Conservation (phyloP, 1,140 invertebrate species). For the Eubasilissa regina region DNA sequence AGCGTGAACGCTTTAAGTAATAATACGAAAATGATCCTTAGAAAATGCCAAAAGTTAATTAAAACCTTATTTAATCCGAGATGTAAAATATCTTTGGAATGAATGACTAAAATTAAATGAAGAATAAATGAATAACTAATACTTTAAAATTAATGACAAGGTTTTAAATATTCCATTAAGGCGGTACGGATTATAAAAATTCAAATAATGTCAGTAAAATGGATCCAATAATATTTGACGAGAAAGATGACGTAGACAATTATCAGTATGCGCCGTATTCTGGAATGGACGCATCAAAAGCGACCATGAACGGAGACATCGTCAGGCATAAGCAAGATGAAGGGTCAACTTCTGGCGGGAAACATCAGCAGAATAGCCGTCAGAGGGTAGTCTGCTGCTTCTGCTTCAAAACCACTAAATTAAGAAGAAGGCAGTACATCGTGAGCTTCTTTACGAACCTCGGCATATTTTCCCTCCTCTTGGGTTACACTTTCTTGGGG, state of each 20-base stretch:
- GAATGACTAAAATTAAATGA: background rate
- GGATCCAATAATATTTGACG: slow-evolving; percentile 51
- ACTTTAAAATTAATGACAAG: background rate
- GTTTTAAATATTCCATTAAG: background rate
- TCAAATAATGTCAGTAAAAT: slow-evolving; percentile 47
- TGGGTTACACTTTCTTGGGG: slow-evolving; percentile 91
- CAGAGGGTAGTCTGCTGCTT: slow-evolving; percentile 72
- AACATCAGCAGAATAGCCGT: slow-evolving; percentile 15
- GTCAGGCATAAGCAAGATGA: slow-evolving; percentile 31
- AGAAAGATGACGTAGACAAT: slow-evolving; percentile 51
- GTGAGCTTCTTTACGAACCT: slow-evolving; percentile 87
- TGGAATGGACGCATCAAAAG: slow-evolving; percentile 36
- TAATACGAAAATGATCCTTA: slow-evolving; percentile 29
- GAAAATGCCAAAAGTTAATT: slow-evolving; percentile 18
- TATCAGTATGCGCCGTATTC: slow-evolving; percentile 50
- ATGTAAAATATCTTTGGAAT: background rate
- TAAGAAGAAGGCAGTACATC: slow-evolving; percentile 72
- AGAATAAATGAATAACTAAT: background rate
- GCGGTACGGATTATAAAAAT: background rate
- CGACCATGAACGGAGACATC: slow-evolving; percentile 57
- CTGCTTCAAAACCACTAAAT: slow-evolving; percentile 73
- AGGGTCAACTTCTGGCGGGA: slow-evolving; percentile 16
- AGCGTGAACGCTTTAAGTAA: background rate
- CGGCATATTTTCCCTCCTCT: slow-evolving; percentile 88
- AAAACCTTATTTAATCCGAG: background rate